Percentiles rank a stretch among this genome's conserved stretches.
Evolutionary conservation across 2,888 invertebrate genomes (phyloP).

Genomic region (Rhaphigaster nebulosa): DNA sequence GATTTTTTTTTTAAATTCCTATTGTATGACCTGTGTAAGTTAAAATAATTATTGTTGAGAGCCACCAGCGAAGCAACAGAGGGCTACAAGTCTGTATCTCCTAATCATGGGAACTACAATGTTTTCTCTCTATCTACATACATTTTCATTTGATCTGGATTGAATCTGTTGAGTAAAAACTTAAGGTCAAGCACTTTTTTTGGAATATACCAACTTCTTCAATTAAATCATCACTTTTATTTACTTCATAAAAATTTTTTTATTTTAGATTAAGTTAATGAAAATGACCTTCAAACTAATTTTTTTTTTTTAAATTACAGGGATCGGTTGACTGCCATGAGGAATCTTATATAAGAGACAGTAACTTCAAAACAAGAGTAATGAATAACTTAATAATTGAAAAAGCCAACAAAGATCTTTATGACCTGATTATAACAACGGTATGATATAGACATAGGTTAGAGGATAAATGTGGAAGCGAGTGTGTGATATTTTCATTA

Average conservation of each 20-base stretch:
- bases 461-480: background rate
- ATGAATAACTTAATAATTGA: slow-evolving; percentile 30
- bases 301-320: slow-evolving; percentile 39
- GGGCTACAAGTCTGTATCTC: background rate
- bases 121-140: background rate
- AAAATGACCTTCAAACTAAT: background rate
- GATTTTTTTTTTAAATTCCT: no score
- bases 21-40: background rate
- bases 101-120: no score
- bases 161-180: background rate
- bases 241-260: background rate
- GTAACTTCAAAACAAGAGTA: slow-evolving; percentile 51
- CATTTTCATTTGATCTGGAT: background rate
- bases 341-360: background rate
- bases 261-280: background rate
- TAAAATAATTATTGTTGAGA: background rate
- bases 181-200: background rate
- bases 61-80: background rate
- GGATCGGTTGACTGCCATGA: slow-evolving; percentile 42
- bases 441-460: slow-evolving; percentile 1
- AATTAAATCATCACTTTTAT: background rate
- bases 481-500: background rate
- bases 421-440: background rate
- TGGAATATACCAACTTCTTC: background rate
- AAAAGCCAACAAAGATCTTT: slow-evolving; percentile 45